These are phyloP conservation scores for Tyrannus savana DNA, from an alignment of 2,113 vertebrate genomes.

Conservation along the genomic window DNA sequence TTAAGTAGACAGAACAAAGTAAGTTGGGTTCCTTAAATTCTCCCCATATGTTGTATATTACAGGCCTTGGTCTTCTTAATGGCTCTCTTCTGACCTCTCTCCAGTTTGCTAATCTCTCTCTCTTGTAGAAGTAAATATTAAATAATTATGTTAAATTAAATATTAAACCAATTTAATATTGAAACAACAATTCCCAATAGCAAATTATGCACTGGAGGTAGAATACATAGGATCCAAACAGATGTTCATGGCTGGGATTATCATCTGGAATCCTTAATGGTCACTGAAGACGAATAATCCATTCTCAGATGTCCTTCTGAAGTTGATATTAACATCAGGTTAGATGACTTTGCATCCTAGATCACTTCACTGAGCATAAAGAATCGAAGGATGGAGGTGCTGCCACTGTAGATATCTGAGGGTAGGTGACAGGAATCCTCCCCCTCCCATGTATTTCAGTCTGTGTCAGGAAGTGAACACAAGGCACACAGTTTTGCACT, in stretches of 20 bases:
- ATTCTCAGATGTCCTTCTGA: background rate
- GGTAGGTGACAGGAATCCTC: background rate
- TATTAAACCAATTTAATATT: background rate
- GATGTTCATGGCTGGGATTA: background rate
- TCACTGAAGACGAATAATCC: background rate
- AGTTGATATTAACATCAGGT: background rate
- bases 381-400: background rate
- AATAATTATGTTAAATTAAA: background rate
- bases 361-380: background rate
- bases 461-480: background rate
- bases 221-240: background rate
- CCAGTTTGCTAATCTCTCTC: background rate
- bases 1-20: background rate
- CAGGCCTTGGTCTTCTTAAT: background rate
- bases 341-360: background rate
- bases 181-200: background rate
- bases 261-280: background rate
- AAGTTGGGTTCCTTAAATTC: background rate
- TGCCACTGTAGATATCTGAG: background rate
- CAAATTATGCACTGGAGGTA: background rate
- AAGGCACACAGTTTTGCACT: background rate
- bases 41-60: background rate
- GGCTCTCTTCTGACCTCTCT: background rate
- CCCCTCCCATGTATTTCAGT: rapidly evolving
- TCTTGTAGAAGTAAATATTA: background rate